These are phyloP conservation scores for Minunthozetes semirufus DNA, from an alignment of 2,888 invertebrate species.

Conservation along the genomic window DNA sequence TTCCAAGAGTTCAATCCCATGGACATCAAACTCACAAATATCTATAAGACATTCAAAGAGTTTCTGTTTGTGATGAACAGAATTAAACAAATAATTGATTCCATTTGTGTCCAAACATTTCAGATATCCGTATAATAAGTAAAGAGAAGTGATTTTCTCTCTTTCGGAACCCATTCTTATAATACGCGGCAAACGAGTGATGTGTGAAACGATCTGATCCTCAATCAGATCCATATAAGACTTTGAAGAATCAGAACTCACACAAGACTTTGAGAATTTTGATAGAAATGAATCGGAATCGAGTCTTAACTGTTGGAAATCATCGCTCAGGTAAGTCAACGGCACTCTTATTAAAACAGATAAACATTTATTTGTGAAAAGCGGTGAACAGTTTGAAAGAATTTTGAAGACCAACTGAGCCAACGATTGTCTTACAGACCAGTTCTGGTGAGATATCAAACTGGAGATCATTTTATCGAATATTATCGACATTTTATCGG, in stretches of 20 bases:
- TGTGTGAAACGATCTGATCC: constrained; percentile 15
- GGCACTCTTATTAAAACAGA: background rate
- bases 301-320: background rate
- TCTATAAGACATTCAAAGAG: constrained; percentile 22
- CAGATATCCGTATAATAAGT: constrained; percentile 7
- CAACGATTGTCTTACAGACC: background rate
- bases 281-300: background rate
- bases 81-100: constrained; percentile 15
- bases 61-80: constrained; percentile 15
- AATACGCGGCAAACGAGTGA: constrained; percentile 8
- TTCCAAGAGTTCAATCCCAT: constrained; percentile 2
- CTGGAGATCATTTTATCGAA: constrained; percentile 17
- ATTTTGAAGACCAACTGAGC: background rate
- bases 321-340: constrained; percentile 17
- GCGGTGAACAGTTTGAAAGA: background rate
- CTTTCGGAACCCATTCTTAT: background rate
- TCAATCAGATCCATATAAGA: constrained; percentile 14
- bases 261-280: constrained; percentile 17
- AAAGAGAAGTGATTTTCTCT: background rate
- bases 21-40: constrained; percentile 5
- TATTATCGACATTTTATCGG: constrained; percentile 12
- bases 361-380: background rate
- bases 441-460: constrained; percentile 21
- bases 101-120: constrained; percentile 19
- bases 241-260: background rate